Percentiles rank a stretch among this genome's conserved stretches.
phyloP scores from a whole-genome alignment of 2,113 vertebrate genomes.

The Nettapus auritus region DNA sequence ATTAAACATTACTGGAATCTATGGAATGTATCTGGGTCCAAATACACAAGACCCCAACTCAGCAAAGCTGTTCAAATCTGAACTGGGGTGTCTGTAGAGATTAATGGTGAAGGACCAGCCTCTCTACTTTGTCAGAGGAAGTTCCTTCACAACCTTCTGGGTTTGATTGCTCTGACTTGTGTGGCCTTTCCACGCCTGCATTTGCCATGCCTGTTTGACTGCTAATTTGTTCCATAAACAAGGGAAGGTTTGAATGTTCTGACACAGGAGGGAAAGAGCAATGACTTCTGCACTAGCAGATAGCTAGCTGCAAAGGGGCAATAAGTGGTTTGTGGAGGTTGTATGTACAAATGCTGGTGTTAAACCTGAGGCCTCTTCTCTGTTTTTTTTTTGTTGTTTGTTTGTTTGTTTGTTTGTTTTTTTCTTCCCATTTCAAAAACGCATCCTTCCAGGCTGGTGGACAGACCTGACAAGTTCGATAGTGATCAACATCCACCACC shows the following conservation, averaged over 20 bases:
- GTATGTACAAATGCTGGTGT: background rate
- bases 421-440: background rate
- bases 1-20: background rate
- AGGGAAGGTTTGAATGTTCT: background rate
- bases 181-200: conserved; percentile 43
- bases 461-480: background rate
- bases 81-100: background rate
- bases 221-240: background rate
- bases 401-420: too few relatives aligned
- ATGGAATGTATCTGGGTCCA: conserved; percentile 5
- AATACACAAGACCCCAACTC: background rate
- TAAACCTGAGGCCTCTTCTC: conserved; percentile 6
- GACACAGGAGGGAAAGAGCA: background rate
- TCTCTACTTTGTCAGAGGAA: background rate
- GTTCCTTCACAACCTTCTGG: background rate
- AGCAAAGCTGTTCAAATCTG: background rate
- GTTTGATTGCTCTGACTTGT: background rate
- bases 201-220: conserved; percentile 2
- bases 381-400: background rate
- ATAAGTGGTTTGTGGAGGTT: background rate
- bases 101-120: background rate
- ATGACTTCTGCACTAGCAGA: background rate
- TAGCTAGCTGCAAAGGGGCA: background rate
- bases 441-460: background rate
- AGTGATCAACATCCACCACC: background rate